These are phyloP conservation scores for Leucoraja ocellata DNA, from an alignment of 2,797 vertebrate species.

Conservation along the genomic window DNA sequence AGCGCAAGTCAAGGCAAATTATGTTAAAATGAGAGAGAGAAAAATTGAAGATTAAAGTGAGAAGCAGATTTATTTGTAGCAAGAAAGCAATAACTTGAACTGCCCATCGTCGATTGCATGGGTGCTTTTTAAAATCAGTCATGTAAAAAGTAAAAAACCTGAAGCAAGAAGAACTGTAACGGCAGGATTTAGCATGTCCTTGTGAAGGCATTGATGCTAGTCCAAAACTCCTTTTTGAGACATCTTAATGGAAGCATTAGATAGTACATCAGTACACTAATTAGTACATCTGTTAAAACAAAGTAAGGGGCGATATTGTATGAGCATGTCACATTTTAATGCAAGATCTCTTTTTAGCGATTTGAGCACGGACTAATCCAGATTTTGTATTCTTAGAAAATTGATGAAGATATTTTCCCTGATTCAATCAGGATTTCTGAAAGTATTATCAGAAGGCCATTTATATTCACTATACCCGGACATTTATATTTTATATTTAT, in stretches of 20 bases:
- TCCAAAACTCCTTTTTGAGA: neutral
- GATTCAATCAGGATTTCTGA: neutral
- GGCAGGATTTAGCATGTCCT: neutral
- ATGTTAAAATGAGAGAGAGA: neutral
- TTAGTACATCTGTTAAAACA: neutral
- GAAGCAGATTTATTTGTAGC: neutral
- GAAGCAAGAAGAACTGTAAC: neutral
- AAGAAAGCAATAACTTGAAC: too few relatives aligned
- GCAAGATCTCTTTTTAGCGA: neutral
- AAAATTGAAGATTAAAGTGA: neutral
- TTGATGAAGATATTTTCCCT: neutral
- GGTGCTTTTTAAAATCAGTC: neutral
- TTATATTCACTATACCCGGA: neutral
- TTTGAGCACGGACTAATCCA: neutral
- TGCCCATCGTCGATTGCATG: neutral
- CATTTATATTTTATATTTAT: neutral
- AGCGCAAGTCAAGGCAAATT: neutral
- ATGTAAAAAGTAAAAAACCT: neutral
- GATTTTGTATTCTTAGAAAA: neutral
- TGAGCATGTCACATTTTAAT: neutral
- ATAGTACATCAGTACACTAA: neutral
- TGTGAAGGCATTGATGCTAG: neutral
- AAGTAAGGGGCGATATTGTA: neutral
- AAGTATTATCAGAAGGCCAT: neutral
- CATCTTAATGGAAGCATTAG: neutral